Base-by-base conservation (phyloP, 2,113 vertebrate genomes). In the Formicarius rufipectus region DNA sequence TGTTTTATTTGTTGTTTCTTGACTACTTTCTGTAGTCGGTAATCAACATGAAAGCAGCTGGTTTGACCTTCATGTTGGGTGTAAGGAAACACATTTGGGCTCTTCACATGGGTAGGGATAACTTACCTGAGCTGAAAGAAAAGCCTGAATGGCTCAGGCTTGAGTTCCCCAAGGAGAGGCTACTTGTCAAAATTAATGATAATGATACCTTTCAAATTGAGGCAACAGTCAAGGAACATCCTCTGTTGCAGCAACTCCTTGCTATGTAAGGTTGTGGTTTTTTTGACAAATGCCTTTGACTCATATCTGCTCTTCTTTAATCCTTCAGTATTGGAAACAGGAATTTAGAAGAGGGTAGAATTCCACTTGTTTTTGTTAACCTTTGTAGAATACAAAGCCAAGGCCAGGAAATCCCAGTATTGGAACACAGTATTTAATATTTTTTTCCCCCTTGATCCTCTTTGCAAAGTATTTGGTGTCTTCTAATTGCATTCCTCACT, bases 111-210 rank as follows among this genome's bases (percentile, higher is more conserved):
- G 44, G 19, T 72, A 89, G 39, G 87, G 62, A 85, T 96, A 96
- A 93, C 62, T 77, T 91, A 72, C 69, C 75, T 83, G 81, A 94
- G 78, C 81, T 72, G 93, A 93, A 90, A 47, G 33, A 88, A 90
- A 86, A 90, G 39, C 19, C 42, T 77, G 89, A 78, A 58, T 64
- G 52, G 47, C 79, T 93, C 42, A 89, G 81, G 45, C 84, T 89
- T 85, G 73, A 63, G 62, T 78, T 93, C 89, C 90, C 92, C 11
- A 35, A 59, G 84, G 94, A 95, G 42, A 75, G 33, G 55, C 33
- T 90, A 60, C 92, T 96, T 96, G 92, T 97, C 96, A 96, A 93
- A 96, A 95, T 93, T 96, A 96, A 96, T 90, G 87, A 68, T 93
- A 94, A 96, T 83, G 73, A 94, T 77, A 88, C 49, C 69, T 96